Evolutionary conservation across 2,113 vertebrate species (phyloP), one percentile per base, ranked within the genome.

Genomic region (Melanocharis versteri): DNA sequence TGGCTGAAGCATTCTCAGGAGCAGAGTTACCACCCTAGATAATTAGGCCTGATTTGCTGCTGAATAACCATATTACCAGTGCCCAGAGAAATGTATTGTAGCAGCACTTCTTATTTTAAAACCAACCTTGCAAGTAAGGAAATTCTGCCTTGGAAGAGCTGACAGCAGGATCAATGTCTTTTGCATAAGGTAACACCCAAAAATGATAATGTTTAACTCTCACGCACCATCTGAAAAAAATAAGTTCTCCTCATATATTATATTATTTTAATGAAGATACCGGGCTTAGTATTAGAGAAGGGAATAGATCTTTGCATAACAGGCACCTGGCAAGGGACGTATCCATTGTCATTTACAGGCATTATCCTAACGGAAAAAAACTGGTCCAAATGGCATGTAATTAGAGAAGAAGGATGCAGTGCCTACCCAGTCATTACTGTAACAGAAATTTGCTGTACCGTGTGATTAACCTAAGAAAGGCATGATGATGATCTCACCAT

Each of bases 391-490:
- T 24, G 42, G 62, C 75, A 35, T 73, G 45, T 73, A 92, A 96
- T 97, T 95, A 96, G 87, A 85, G 71, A 60, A 94, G 88, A 89
- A 91, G 87, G 85, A 96, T 96, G 78, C 68, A 71, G 68, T 73
- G 58, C 76, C 90, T 88, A 93, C 66, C 84, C 90, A 83, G 84
- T 93, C 87, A 96, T 96, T 96, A 95, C 84, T 87, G 78, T 66
- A 94, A 87, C 78, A 93, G 82, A 90, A 88, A 91, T 93, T 69
- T 73, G 87, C 90, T 5, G 1, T 48, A 94, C 89, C 0, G 0
- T 94, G 68, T 95, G 94, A 95, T 95, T 94, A 95, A 96, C 87
- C 78, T 75, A 91, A 91, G 96, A 94, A 94, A 94, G 80, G 82
- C 82, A 76, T 1, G 13, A 81, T 65, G 73, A 95, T 85, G 87